Base-by-base conservation (phyloP, 2,797 vertebrate genomes). In the Pempheris klunzingeri region DNA sequence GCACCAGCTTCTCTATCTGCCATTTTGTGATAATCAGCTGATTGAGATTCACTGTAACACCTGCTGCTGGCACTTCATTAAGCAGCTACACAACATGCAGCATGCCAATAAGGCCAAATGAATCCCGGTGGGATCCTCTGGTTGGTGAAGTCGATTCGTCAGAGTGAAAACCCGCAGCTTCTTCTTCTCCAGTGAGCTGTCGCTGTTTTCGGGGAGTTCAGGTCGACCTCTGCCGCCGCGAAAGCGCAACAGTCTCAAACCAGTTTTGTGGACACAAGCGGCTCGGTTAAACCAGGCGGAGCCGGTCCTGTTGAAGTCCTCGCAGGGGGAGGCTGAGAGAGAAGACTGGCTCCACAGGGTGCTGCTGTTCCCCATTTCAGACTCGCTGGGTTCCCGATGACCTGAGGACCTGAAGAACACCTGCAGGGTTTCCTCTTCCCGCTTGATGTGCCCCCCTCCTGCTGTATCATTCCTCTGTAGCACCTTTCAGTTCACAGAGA, bases 381-480 rank as follows among this genome's bases (percentile, higher is more conserved):
- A 74, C 82, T 83, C 59, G 64, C 69, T 85, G 75, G 86, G 74
- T 72, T 86, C 85, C 78, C 84, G 80, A 67, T 86, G 82, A 82
- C 70, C 28, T n/a, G 46, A 77, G 55, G 50, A 52, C 30, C 62
- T 50, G 74, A 52, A 26, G 36, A 34, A 30, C 28, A 0, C 22
- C 62, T 30, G 74, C 59, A 59, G 83, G 78, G 66, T 76, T 85
- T 75, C 71, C 77, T 79, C n/a, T 52, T 5, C 62, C 78, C 63
- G 22, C 66, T 77, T 30, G 18, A 55, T 22, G 43, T 14, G 7
- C 13, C 38, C n/a, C 17, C 43, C 36, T 74, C 8, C 41, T 15
- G 60, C 20, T 24, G 2, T 30, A 0, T 26, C 13, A 7, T 28
- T 53, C 22, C 10, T 34, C 41, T 36, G 28, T 18, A 24, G 24